A percentile compares a stretch with the other conserved stretches of the same genome.
Evolutionary conservation across 1,140 invertebrate genomes (phyloP).

Genomic region (Apis dorsata): DNA sequence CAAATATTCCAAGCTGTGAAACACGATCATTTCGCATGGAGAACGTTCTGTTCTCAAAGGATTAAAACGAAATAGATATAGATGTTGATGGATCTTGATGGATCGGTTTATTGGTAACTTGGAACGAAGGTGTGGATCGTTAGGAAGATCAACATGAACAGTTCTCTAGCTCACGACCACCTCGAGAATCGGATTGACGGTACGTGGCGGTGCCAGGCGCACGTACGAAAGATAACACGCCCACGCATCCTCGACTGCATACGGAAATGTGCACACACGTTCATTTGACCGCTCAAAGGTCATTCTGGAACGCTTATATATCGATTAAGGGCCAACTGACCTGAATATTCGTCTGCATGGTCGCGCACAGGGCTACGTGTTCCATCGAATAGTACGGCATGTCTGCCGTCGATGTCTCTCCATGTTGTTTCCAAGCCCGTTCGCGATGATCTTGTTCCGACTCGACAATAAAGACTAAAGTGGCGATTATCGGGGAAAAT

Average conservation of each 20-base stretch:
- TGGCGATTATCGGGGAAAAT: too few species aligned
- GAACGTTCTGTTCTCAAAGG: too few species aligned
- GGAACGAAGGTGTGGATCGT: neutral
- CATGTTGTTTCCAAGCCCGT: neutral
- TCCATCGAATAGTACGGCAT: neutral
- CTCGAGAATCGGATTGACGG: constrained; percentile 59
- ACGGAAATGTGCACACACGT: constrained; percentile 37
- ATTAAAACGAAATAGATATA: constrained; percentile 9
- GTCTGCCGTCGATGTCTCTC: neutral
- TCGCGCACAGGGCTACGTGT: neutral
- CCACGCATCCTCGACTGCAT: constrained; percentile 50
- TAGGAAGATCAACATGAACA: constrained; percentile 31
- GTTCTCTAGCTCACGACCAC: constrained; percentile 33
- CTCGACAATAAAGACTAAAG: neutral
- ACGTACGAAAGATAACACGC: constrained; percentile 62
- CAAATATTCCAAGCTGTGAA: too few species aligned
- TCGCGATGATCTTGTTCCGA: neutral
- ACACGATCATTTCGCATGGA: too few species aligned
- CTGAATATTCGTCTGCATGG: constrained; percentile 32
- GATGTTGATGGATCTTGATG: constrained; percentile 4
- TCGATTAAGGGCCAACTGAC: constrained; percentile 55
- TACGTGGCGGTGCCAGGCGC: constrained; percentile 59
- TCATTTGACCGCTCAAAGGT: constrained; percentile 39
- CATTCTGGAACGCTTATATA: constrained; percentile 45
- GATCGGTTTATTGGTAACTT: constrained; percentile 13